Conservation (phyloP, 2,797 vertebrate species). For the Urosaurus nigricauda region DNA sequence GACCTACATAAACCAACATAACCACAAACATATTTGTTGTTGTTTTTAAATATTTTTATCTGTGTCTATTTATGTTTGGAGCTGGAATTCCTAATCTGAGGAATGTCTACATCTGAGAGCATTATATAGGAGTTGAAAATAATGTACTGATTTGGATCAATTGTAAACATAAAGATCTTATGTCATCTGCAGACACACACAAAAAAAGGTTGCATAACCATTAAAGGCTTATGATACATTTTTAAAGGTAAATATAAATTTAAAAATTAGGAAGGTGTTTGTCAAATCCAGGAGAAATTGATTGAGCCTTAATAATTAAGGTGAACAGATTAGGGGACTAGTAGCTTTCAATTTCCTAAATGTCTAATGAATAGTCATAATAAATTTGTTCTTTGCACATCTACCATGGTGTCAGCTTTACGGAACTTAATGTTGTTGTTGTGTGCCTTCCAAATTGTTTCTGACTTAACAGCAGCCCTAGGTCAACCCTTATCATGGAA, state of each 20-base stretch:
- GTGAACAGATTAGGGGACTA: not conserved
- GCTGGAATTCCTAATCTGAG: not conserved
- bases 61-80: not conserved
- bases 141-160: not conserved
- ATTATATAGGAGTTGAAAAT: not conserved
- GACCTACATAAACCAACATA: not conserved
- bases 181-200: not conserved
- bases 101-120: not conserved
- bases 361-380: not conserved
- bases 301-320: not conserved
- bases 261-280: no score
- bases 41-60: not conserved
- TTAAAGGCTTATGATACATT: no score
- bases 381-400: not conserved
- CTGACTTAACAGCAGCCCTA: no score
- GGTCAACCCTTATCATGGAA: no score
- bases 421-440: not conserved
- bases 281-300: not conserved
- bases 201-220: not conserved
- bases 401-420: not conserved
- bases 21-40: not conserved
- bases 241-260: not conserved
- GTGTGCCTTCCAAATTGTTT: no score
- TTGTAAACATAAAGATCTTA: not conserved
- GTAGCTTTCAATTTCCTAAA: not conserved